phyloP scores from a whole-genome alignment of 2,797 vertebrate genomes.

The Bradypodion pumilum region DNA sequence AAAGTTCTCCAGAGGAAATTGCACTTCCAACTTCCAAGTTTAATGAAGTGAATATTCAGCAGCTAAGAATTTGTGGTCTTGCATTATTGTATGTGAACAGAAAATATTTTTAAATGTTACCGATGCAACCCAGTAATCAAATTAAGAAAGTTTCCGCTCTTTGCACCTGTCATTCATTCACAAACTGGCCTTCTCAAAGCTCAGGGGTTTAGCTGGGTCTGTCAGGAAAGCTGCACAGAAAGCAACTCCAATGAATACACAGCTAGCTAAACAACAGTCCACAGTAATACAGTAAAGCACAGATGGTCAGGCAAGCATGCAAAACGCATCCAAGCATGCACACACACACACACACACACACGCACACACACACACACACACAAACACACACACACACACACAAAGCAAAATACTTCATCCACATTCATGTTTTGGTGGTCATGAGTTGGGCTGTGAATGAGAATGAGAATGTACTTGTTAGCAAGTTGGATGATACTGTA shows the following conservation, averaged over 20 bases:
- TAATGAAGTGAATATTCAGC: constrained; percentile 17
- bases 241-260: constrained; percentile 33
- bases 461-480: neutral
- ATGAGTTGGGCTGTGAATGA: neutral
- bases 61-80: constrained; percentile 3
- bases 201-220: rapidly evolving
- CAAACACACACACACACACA: neutral
- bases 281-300: too few species aligned
- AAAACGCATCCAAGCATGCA: neutral
- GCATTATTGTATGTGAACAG: neutral
- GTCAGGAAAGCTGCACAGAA: rapidly evolving
- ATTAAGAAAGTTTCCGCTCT: constrained; percentile 30
- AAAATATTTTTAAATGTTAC: constrained; percentile 16
- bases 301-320: constrained; percentile 27
- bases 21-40: neutral
- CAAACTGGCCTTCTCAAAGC: neutral
- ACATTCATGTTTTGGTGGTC: neutral
- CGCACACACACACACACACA: constrained; percentile 20
- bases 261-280: neutral
- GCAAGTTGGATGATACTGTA: neutral
- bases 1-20: neutral
- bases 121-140: constrained; percentile 9
- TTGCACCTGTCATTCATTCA: constrained; percentile 6
- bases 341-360: neutral
- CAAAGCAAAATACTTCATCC: neutral